These are phyloP conservation scores for Indri indri DNA, from an alignment of 2,113 vertebrate genomes.

Conservation along the genomic window DNA sequence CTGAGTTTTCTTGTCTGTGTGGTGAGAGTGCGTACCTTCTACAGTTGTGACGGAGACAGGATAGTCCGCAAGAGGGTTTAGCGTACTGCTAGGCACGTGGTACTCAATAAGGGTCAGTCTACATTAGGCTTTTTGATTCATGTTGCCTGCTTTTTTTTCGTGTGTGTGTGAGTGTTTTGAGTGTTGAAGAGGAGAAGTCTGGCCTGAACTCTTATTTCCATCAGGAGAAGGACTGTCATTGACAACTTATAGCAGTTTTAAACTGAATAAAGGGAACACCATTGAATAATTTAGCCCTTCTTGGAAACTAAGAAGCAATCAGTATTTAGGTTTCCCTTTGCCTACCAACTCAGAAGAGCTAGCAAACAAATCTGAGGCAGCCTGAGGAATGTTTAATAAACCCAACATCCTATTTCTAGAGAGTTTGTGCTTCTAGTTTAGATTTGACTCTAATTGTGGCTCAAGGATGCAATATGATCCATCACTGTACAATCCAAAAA, in stretches of 20 bases:
- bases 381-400: not conserved
- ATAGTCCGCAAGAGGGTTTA: not conserved
- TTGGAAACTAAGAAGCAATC: not conserved
- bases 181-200: not conserved
- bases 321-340: not conserved
- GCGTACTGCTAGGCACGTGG: not conserved
- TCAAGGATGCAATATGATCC: not conserved
- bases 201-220: not conserved
- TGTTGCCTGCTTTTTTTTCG: not conserved
- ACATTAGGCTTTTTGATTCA: not conserved
- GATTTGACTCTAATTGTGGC: not conserved
- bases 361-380: not conserved
- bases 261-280: not conserved
- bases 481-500: not conserved
- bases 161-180: not conserved
- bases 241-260: not conserved
- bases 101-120: not conserved
- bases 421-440: not conserved
- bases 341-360: not conserved
- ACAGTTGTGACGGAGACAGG: not conserved
- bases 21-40: not conserved
- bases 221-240: not conserved
- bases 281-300: not conserved
- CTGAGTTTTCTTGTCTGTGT: not conserved
- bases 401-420: not conserved